These are phyloP conservation scores for Heterotilapia buettikoferi DNA, from an alignment of 2,113 vertebrate species.

Conservation along the genomic window DNA sequence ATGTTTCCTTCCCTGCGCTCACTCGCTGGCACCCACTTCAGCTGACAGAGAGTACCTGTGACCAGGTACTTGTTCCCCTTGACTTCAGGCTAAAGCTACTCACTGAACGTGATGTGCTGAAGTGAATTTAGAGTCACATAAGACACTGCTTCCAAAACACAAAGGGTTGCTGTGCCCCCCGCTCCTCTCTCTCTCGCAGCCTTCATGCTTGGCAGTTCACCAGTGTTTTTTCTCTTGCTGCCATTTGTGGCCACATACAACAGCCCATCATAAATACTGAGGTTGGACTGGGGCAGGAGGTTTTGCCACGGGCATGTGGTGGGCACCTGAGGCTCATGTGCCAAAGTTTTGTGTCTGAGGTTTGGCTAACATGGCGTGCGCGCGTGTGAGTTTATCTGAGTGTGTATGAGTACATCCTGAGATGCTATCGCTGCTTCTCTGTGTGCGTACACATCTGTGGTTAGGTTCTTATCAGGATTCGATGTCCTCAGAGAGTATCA, in stretches of 20 bases:
- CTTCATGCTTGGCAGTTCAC: slow-evolving; percentile 4
- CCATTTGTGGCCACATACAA: neutral
- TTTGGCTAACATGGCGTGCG: neutral
- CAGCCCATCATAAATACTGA: slow-evolving; percentile 20
- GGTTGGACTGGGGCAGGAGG: neutral
- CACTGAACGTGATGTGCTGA: neutral
- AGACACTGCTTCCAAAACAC: neutral
- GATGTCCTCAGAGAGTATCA: neutral
- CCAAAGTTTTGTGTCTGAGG: neutral
- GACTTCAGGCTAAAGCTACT: slow-evolving; percentile 17
- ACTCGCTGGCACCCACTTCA: neutral
- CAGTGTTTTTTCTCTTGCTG: neutral
- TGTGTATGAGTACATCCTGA: neutral
- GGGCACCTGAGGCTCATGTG: slow-evolving; percentile 18
- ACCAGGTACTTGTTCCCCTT: slow-evolving; percentile 22
- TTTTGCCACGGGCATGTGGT: neutral
- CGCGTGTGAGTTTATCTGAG: neutral
- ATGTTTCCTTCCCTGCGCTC: neutral
- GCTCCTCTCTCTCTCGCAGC: neutral
- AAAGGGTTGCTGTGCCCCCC: neutral
- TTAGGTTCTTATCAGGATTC: neutral
- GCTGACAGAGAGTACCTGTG: slow-evolving; percentile 9
- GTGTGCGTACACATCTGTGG: neutral
- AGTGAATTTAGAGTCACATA: slow-evolving; percentile 19
- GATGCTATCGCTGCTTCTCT: neutral